A percentile compares a stretch with the other conserved stretches of the same genome.
phyloP scores from a whole-genome alignment of 64 coral and sea anemone species.

The Trachythela sp. region DNA sequence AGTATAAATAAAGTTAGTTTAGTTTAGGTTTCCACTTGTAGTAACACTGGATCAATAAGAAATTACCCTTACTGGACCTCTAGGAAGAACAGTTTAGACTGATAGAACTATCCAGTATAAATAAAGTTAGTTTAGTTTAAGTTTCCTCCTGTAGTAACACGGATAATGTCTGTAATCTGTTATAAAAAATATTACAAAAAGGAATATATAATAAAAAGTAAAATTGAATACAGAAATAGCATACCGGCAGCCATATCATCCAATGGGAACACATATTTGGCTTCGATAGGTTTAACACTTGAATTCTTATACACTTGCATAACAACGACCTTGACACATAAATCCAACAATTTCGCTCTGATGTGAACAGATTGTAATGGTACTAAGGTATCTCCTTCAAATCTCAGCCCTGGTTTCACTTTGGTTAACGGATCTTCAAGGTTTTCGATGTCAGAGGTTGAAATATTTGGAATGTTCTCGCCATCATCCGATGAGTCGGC shows the following conservation, averaged over 20 bases:
- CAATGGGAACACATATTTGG: conserved; percentile 90
- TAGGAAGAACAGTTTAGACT: too few relatives aligned
- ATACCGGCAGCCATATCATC: conserved; percentile 95
- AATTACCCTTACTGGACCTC: too few relatives aligned
- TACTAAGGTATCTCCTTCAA: not conserved
- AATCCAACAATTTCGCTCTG: not conserved
- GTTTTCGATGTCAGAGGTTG: not conserved
- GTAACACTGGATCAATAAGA: too few relatives aligned
- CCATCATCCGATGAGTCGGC: not conserved
- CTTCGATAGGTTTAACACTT: conserved; percentile 72
- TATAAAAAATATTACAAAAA: too few relatives aligned
- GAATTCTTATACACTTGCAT: conserved; percentile 80
- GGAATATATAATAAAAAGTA: too few relatives aligned
- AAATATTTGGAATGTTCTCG: not conserved
- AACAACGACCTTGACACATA: conserved; percentile 62
- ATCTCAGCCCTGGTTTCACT: not conserved
- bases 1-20: too few relatives aligned
- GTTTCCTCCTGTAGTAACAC: too few relatives aligned
- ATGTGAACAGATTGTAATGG: not conserved
- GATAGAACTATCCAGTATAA: too few relatives aligned
- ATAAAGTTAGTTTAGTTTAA: too few relatives aligned
- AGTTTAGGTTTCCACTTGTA: too few relatives aligned
- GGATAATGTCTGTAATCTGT: too few relatives aligned
- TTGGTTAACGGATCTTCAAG: not conserved
- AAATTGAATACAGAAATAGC: not conserved